phyloP scores from a whole-genome alignment of 2,888 invertebrate genomes.

The Ypsolopha scabrella region DNA sequence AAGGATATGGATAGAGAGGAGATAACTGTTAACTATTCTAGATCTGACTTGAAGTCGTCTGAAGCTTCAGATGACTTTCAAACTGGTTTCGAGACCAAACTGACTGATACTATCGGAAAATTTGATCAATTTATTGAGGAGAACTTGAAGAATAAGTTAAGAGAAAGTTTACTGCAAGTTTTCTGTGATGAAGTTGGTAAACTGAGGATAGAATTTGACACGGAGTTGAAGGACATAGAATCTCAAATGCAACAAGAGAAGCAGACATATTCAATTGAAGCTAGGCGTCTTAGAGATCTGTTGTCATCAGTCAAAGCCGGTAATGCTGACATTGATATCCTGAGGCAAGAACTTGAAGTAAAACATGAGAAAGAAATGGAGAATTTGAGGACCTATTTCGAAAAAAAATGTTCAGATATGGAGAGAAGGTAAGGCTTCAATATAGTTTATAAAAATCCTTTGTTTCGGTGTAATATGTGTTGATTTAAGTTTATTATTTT shows the following conservation, averaged over 20 bases:
- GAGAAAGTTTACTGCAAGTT: slow-evolving; percentile 68
- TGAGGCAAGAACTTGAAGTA: slow-evolving; percentile 71
- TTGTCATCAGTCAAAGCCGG: slow-evolving; percentile 70
- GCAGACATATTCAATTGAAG: slow-evolving; percentile 63
- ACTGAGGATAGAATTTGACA: slow-evolving; percentile 47
- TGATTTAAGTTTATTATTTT: slow-evolving; percentile 12
- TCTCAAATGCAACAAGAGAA: slow-evolving; percentile 69
- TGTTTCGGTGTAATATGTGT: not conserved
- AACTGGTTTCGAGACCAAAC: slow-evolving; percentile 45
- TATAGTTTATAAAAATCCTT: slow-evolving; percentile 6
- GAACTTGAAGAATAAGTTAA: slow-evolving; percentile 50
- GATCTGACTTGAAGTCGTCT: slow-evolving; percentile 46
- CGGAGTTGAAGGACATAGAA: slow-evolving; percentile 48
- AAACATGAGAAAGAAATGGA: slow-evolving; percentile 84
- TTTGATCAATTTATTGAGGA: slow-evolving; percentile 50
- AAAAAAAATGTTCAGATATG: slow-evolving; percentile 82
- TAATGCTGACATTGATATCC: slow-evolving; percentile 63
- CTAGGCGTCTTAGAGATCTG: slow-evolving; percentile 63
- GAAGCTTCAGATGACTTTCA: slow-evolving; percentile 47
- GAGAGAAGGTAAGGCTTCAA: slow-evolving; percentile 75
- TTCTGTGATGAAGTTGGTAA: slow-evolving; percentile 66
- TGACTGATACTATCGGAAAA: slow-evolving; percentile 35
- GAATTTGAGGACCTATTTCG: slow-evolving; percentile 82
- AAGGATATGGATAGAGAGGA: slow-evolving; percentile 64
- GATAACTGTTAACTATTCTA: slow-evolving; percentile 52